Percentiles rank a stretch among this genome's conserved stretches.
These are phyloP conservation scores for Rousettus leschenaultii DNA, from an alignment of 2,113 vertebrate genomes.

Conservation along the genomic window DNA sequence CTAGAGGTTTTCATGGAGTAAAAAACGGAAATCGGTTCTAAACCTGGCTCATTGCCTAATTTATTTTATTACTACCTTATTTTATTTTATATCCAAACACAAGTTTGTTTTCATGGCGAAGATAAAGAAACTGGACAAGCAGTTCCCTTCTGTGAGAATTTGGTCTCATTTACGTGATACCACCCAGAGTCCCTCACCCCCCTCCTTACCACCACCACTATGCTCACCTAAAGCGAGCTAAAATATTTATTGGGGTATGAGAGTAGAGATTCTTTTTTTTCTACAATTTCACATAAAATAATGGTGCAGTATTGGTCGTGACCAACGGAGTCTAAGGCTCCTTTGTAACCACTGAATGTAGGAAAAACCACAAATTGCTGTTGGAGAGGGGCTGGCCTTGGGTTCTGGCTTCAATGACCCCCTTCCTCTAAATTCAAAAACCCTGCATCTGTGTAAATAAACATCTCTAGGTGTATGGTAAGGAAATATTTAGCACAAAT, in stretches of 20 bases:
- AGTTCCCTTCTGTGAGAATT: constrained; percentile 26
- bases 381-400: constrained; percentile 85
- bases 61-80: constrained; percentile 42
- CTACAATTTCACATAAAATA: constrained; percentile 81
- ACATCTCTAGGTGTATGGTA: constrained; percentile 77
- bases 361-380: constrained; percentile 95
- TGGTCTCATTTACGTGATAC: constrained; percentile 41
- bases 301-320: constrained; percentile 81
- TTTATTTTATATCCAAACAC: constrained; percentile 31
- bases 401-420: constrained; percentile 80
- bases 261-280: constrained; percentile 80
- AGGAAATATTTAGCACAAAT: constrained; percentile 75
- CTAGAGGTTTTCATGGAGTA: not conserved
- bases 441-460: constrained; percentile 91
- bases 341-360: constrained; percentile 91
- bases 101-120: constrained; percentile 39
- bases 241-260: constrained; percentile 82
- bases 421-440: constrained; percentile 79
- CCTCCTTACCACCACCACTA: constrained; percentile 39
- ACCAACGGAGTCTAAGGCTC: constrained; percentile 88
- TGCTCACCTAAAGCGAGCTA: constrained; percentile 72
- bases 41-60: not conserved
- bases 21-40: not conserved
- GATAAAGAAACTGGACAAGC: constrained; percentile 43
- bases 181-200: constrained; percentile 51